A percentile compares a stretch with the other conserved stretches of the same genome.
Conservation (phyloP, 2,888 invertebrate genomes). For the Elysia crispata region DNA sequence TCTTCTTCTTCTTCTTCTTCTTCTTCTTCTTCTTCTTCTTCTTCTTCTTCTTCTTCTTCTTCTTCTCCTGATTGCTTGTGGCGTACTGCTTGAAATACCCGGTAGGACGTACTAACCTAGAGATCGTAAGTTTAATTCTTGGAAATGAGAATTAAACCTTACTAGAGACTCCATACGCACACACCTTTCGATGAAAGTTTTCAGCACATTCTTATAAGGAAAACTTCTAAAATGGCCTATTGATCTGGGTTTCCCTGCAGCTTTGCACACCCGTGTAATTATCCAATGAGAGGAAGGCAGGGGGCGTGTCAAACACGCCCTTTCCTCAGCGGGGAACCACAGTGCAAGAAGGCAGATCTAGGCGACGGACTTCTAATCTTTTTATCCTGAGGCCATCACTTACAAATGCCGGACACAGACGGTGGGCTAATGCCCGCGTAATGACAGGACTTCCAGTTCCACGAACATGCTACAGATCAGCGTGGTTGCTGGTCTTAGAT, state of each 20-base stretch:
- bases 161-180: no score
- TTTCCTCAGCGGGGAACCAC: slow-evolving; percentile 39
- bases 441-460: not conserved
- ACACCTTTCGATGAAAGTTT: no score
- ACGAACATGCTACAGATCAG: not conserved
- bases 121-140: no score
- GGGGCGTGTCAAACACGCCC: slow-evolving; percentile 5
- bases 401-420: no score
- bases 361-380: no score
- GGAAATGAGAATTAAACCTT: no score
- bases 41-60: not conserved
- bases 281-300: slow-evolving; percentile 31
- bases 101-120: no score
- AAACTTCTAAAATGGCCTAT: not conserved
- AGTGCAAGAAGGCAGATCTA: no score
- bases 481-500: not conserved
- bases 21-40: not conserved
- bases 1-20: not conserved
- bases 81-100: no score
- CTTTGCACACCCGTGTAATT: slow-evolving; percentile 37
- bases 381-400: no score
- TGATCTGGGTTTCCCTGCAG: not conserved
- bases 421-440: no score
- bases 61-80: no score
- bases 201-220: not conserved